Conservation (phyloP, 2,888 invertebrate genomes). For the Cartodere bifasciata region DNA sequence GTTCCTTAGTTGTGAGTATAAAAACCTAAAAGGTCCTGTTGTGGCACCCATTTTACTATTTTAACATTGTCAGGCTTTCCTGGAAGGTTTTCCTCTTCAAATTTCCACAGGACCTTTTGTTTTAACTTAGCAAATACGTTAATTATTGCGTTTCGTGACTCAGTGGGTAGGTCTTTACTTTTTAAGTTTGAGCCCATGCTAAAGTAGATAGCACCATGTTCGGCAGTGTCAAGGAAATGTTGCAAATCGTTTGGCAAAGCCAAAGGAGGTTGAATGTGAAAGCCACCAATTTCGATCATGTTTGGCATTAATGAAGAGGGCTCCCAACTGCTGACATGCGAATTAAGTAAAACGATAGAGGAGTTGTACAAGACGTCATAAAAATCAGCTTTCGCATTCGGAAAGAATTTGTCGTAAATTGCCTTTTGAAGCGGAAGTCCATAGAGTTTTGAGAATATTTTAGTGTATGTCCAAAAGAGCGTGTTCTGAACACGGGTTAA, state of each 20-base stretch:
- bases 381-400: conserved; percentile 20
- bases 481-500: conserved; percentile 41
- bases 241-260: conserved; percentile 34
- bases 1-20: too few species aligned
- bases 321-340: conserved; percentile 39
- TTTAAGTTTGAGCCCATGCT: conserved; percentile 48
- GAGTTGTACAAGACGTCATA: conserved; percentile 21
- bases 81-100: conserved; percentile 40
- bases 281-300: conserved; percentile 44
- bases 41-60: conserved; percentile 27
- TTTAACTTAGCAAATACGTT: conserved; percentile 45
- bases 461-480: conserved; percentile 14
- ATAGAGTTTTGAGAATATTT: conserved; percentile 7
- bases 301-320: conserved; percentile 42
- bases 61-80: conserved; percentile 31
- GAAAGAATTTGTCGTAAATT: conserved; percentile 20
- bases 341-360: conserved; percentile 24
- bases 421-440: conserved; percentile 15
- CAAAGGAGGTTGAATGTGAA: conserved; percentile 31
- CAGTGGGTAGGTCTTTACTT: conserved; percentile 40
- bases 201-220: conserved; percentile 43
- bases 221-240: conserved; percentile 39
- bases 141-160: conserved; percentile 40
- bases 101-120: conserved; percentile 56
- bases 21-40: conserved; percentile 24